phyloP scores from a whole-genome alignment of 2,888 invertebrate genomes.

The Polymixis lichenea region DNA sequence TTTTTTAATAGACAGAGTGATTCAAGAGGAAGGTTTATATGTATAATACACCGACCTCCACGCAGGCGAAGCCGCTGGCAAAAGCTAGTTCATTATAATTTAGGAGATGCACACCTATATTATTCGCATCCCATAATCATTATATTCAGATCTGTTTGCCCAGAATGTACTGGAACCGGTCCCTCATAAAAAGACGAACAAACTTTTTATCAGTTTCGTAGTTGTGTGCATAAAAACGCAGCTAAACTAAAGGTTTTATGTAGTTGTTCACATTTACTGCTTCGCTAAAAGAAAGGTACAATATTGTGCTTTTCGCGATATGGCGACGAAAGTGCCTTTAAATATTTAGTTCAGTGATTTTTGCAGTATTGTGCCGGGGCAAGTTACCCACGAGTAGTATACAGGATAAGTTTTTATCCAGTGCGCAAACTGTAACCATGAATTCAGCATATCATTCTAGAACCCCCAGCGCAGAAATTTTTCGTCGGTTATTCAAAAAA shows the following conservation, averaged over 20 bases:
- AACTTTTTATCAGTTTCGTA: constrained; percentile 48
- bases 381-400: background rate
- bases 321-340: background rate
- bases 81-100: too few species aligned
- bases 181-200: constrained; percentile 36
- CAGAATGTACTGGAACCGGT: constrained; percentile 47
- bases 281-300: constrained; percentile 27
- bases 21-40: too few species aligned
- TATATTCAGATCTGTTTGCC: constrained; percentile 46
- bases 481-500: too few species aligned
- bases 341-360: background rate
- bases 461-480: too few species aligned
- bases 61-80: too few species aligned
- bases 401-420: too few species aligned
- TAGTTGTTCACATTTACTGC: constrained; percentile 32
- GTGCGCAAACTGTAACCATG: too few species aligned
- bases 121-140: constrained; percentile 23
- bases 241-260: constrained; percentile 48
- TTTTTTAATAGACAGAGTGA: too few species aligned
- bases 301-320: constrained; percentile 16
- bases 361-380: background rate
- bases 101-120: too few species aligned
- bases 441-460: too few species aligned
- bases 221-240: constrained; percentile 45
- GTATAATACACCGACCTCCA: too few species aligned